phyloP scores from a whole-genome alignment of 92 coral and sea anemone genomes.

The Isaurus tuberculatus region DNA sequence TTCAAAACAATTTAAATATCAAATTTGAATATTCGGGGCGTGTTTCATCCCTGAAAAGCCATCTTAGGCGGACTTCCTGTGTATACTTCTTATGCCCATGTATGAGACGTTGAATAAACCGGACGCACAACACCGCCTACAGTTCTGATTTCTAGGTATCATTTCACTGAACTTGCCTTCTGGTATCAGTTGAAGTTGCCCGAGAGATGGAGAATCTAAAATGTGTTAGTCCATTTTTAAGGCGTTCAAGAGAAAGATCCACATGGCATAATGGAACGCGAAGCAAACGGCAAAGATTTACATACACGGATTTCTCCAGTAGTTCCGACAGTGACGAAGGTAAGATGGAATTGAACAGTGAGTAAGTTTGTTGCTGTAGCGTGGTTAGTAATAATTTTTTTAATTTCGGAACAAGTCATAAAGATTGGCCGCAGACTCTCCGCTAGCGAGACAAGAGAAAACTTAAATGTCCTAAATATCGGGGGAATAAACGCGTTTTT shows the following conservation, averaged over 20 bases:
- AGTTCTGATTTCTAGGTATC: slow-evolving; percentile 6
- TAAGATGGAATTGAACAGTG: background rate
- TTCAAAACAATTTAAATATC: no score
- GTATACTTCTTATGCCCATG: background rate
- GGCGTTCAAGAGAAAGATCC: slow-evolving; percentile 31
- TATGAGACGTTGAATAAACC: slow-evolving; percentile 11
- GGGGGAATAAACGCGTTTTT: no score
- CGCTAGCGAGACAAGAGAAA: no score
- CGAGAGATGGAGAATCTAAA: slow-evolving; percentile 37
- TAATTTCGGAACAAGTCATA: no score
- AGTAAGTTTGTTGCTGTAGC: background rate
- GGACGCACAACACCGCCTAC: slow-evolving; percentile 1
- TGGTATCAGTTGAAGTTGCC: background rate
- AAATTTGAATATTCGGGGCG: background rate
- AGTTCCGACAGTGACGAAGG: slow-evolving; percentile 39
- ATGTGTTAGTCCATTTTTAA: slow-evolving; percentile 38
- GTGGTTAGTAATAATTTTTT: no score
- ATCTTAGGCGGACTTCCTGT: slow-evolving; percentile 17
- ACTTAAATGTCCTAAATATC: no score
- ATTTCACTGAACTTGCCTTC: background rate
- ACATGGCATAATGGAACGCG: slow-evolving; percentile 42
- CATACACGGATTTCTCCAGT: background rate
- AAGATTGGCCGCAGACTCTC: no score
- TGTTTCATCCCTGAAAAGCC: background rate
- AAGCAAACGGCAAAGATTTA: slow-evolving; percentile 8